Evolutionary conservation across 2,797 vertebrate genomes (phyloP).

Genomic region (Danio choprae): DNA sequence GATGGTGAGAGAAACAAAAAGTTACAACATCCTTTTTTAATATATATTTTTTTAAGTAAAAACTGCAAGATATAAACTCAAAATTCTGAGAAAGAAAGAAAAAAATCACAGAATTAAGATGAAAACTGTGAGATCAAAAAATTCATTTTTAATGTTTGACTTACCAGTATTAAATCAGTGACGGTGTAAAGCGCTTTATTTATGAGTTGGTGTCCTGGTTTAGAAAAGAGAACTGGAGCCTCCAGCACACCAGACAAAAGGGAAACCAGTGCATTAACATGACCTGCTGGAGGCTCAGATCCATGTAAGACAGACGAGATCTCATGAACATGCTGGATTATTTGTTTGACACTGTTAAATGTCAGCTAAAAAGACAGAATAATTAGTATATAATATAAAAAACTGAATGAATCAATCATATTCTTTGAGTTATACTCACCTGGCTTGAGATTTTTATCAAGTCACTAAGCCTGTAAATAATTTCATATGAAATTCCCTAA

Average conservation of each 20-base stretch:
- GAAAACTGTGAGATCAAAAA: too few species aligned
- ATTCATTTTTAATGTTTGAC: too few species aligned
- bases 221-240: slow-evolving; percentile 46
- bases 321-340: slow-evolving; percentile 62
- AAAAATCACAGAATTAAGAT: too few species aligned
- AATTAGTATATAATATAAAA: background rate
- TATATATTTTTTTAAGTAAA: too few species aligned
- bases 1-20: too few species aligned
- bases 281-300: background rate
- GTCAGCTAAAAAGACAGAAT: slow-evolving; percentile 71
- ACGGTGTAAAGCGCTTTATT: slow-evolving; percentile 69
- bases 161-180: slow-evolving; percentile 78
- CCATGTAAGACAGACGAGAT: slow-evolving; percentile 57
- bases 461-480: slow-evolving; percentile 69
- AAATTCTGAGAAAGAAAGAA: too few species aligned
- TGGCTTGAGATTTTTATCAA: slow-evolving; percentile 75
- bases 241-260: slow-evolving; percentile 76
- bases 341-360: slow-evolving; percentile 63
- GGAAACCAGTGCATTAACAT: slow-evolving; percentile 61
- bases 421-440: slow-evolving; percentile 65
- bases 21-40: too few species aligned
- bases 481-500: slow-evolving; percentile 73
- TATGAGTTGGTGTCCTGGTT: slow-evolving; percentile 55
- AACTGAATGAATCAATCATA: background rate
- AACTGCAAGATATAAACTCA: too few species aligned